Evolutionary conservation across 2,888 invertebrate species (phyloP).

Genomic region (Callyntrura guangdongensis): DNA sequence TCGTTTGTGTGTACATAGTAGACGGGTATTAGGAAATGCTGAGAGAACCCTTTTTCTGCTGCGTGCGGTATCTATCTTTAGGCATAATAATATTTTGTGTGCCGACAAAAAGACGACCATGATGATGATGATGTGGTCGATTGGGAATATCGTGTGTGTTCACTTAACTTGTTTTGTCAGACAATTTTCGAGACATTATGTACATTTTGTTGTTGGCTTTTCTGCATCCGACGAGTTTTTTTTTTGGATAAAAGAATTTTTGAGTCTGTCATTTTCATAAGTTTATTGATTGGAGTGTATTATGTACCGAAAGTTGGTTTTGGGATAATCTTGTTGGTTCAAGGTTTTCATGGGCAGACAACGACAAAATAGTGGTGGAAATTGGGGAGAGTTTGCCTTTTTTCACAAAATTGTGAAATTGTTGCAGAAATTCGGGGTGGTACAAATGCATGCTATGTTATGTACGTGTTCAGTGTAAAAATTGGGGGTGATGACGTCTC

Average conservation of each 20-base stretch:
- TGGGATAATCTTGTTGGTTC: too few relatives aligned
- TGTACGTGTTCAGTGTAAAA: slow-evolving; percentile 20
- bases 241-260: not conserved
- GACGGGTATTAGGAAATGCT: not conserved
- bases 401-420: not conserved
- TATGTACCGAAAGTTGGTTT: too few relatives aligned
- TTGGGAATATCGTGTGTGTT: not conserved
- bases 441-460: too few relatives aligned
- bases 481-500: slow-evolving; percentile 4
- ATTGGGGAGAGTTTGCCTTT: not conserved
- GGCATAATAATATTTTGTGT: slow-evolving; percentile 21
- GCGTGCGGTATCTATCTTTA: slow-evolving; percentile 15
- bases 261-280: slow-evolving; percentile 30
- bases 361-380: too few relatives aligned
- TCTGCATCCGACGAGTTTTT: slow-evolving; percentile 13
- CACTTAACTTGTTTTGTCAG: slow-evolving; percentile 33
- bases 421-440: too few relatives aligned
- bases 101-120: too few relatives aligned
- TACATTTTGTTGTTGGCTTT: not conserved
- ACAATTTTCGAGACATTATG: not conserved
- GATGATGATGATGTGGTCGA: not conserved
- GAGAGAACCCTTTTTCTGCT: slow-evolving; percentile 2
- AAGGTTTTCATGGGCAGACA: too few relatives aligned
- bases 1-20: not conserved
- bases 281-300: not conserved